phyloP scores from a whole-genome alignment of 2,113 vertebrate species.

The Ctenodactylus gundi region DNA sequence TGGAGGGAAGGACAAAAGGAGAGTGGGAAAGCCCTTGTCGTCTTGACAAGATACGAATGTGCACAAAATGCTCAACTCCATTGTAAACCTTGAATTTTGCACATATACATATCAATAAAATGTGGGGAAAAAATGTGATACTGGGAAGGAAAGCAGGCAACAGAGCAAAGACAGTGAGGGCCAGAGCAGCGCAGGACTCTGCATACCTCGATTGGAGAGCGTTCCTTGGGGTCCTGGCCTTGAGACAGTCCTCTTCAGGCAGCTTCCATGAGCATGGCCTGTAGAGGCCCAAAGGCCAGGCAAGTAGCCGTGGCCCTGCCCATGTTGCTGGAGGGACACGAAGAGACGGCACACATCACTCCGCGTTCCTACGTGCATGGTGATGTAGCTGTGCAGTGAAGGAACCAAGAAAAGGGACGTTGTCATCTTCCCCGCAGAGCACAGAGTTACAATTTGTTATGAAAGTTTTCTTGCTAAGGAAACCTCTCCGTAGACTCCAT shows the following conservation, averaged over 20 bases:
- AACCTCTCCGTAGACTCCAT: neutral
- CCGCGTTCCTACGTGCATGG: too few species aligned
- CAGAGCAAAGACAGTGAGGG: neutral
- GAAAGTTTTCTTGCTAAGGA: neutral
- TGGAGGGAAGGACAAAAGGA: too few species aligned
- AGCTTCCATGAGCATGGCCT: neutral
- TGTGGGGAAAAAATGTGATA: neutral
- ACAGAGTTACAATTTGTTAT: neutral
- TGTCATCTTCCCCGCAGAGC: neutral
- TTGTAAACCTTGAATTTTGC: too few species aligned
- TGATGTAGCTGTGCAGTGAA: too few species aligned
- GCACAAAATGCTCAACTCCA: too few species aligned
- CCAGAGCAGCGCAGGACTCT: neutral
- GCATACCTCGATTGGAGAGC: neutral
- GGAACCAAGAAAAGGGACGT: neutral
- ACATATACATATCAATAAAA: too few species aligned
- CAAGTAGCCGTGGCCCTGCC: neutral
- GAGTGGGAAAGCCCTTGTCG: too few species aligned
- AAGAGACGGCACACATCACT: too few species aligned
- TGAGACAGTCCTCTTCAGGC: neutral
- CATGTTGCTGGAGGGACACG: neutral
- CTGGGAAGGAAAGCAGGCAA: neutral
- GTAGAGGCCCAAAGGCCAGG: neutral
- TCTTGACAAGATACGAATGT: too few species aligned
- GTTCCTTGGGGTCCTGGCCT: neutral